Conservation (phyloP, 2,797 vertebrate species). For the Pterois miles region DNA sequence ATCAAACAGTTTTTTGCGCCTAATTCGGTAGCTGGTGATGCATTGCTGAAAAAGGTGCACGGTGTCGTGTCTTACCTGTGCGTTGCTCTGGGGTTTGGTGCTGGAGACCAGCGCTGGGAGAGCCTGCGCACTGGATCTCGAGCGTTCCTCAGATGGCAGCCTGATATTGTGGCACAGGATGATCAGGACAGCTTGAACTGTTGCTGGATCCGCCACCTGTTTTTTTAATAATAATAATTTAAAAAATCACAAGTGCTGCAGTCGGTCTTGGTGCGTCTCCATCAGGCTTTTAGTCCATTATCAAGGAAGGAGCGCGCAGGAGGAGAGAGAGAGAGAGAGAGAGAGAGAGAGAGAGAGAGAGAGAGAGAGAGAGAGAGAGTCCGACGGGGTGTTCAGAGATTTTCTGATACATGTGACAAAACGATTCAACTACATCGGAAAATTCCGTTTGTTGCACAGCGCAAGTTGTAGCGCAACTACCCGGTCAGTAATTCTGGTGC, state of each 20-base stretch:
- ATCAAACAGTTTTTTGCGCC: neutral
- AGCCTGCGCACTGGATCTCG: slow-evolving; percentile 77
- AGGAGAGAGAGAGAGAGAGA: neutral
- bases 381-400: slow-evolving; percentile 46
- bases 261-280: slow-evolving; percentile 44
- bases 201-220: slow-evolving; percentile 56
- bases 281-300: slow-evolving; percentile 57
- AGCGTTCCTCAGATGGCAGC: slow-evolving; percentile 61
- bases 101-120: slow-evolving; percentile 65
- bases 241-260: neutral
- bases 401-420: slow-evolving; percentile 47
- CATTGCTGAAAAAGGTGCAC: slow-evolving; percentile 58
- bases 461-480: slow-evolving; percentile 33
- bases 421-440: slow-evolving; percentile 17
- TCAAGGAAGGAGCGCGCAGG: neutral
- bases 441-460: slow-evolving; percentile 21
- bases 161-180: slow-evolving; percentile 64
- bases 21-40: slow-evolving; percentile 13
- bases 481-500: neutral
- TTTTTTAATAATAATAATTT: neutral
- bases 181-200: slow-evolving; percentile 62
- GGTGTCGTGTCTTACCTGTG: slow-evolving; percentile 82
- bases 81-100: slow-evolving; percentile 70
- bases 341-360: neutral
- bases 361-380: slow-evolving; percentile 7